Percentiles rank a stretch among this genome's conserved stretches.
phyloP scores from a whole-genome alignment of 1,140 invertebrate species.

The Neomicropteryx cornuta region DNA sequence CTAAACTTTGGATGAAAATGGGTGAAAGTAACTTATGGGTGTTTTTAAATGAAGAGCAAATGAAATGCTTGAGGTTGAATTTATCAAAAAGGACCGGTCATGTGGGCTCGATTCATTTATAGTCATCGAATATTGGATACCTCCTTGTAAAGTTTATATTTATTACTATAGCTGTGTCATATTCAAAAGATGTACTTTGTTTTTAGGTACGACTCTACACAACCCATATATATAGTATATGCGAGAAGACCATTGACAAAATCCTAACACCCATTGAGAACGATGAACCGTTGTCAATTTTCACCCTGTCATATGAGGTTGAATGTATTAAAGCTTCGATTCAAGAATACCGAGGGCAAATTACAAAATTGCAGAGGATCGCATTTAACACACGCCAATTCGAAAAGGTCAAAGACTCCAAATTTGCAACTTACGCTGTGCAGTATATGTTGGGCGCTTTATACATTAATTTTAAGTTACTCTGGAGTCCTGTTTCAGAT shows the following conservation, averaged over 20 bases:
- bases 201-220: conserved; percentile 54
- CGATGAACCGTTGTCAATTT: conserved; percentile 42
- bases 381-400: conserved; percentile 47
- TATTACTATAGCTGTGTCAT: too few relatives aligned
- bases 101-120: too few relatives aligned
- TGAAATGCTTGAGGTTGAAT: too few relatives aligned
- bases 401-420: conserved; percentile 39
- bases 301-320: conserved; percentile 54
- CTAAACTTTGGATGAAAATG: too few relatives aligned
- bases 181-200: conserved; percentile 19
- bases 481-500: conserved; percentile 75
- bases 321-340: conserved; percentile 57
- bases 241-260: conserved; percentile 45
- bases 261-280: too few relatives aligned
- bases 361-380: conserved; percentile 62
- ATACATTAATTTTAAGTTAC: conserved; percentile 75
- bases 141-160: too few relatives aligned
- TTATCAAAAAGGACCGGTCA: too few relatives aligned
- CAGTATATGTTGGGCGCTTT: conserved; percentile 71
- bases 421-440: conserved; percentile 50
- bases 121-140: too few relatives aligned
- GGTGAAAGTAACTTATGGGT: too few relatives aligned
- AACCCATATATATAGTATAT: conserved; percentile 59
- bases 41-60: too few relatives aligned
- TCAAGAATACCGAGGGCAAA: conserved; percentile 65